A percentile compares a stretch with the other conserved stretches of the same genome.
phyloP scores from a whole-genome alignment of 2,113 vertebrate genomes.

The Neofelis nebulosa region DNA sequence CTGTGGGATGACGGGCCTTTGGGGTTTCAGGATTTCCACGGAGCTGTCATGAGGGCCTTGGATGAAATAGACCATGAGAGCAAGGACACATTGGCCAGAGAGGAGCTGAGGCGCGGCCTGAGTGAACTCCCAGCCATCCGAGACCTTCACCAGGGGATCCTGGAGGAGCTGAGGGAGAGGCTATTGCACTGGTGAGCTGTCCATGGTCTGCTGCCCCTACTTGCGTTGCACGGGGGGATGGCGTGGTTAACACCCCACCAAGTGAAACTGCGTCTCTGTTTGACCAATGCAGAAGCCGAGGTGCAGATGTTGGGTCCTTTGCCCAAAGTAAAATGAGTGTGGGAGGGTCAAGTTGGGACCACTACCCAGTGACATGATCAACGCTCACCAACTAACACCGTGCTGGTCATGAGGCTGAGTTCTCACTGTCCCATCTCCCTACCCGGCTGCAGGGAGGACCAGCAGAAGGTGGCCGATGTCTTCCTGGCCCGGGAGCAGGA shows the following conservation, averaged over 20 bases:
- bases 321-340: neutral
- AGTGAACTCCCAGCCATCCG: conserved; percentile 91
- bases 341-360: neutral
- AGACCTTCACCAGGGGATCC: conserved; percentile 90
- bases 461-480: conserved; percentile 92
- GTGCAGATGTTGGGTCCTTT: neutral
- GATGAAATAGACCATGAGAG: conserved; percentile 82
- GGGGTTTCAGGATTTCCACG: conserved; percentile 90
- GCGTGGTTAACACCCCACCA: neutral
- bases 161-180: conserved; percentile 91
- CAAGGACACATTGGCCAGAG: conserved; percentile 85
- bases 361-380: no score
- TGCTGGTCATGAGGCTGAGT: neutral
- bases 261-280: neutral
- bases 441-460: conserved; percentile 89
- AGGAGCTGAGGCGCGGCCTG: conserved; percentile 90
- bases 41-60: conserved; percentile 85
- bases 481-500: conserved; percentile 90
- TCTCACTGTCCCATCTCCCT: neutral
- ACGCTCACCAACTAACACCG: accelerated
- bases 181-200: conserved; percentile 89
- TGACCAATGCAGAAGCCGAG: neutral
- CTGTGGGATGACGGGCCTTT: neutral
- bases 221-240: neutral
- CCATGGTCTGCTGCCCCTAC: neutral